Evolutionary conservation across 2,113 vertebrate species (phyloP).

Genomic region (Otocyon megalotis): DNA sequence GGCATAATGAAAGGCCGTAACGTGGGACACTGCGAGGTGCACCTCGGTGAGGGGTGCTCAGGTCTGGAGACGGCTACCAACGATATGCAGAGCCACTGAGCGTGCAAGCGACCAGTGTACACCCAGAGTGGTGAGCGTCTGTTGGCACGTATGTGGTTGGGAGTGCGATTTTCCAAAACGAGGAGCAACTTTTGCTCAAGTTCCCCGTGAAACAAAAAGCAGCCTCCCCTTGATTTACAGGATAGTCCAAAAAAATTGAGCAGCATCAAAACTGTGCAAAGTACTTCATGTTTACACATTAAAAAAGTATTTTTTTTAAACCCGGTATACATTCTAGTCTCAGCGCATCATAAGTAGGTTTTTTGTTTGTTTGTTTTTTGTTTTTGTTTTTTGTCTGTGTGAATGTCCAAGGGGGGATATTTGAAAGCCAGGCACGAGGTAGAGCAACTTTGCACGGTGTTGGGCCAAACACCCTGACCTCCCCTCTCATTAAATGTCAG

Average conservation of each 20-base stretch:
- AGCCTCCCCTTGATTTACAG: not conserved
- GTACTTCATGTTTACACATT: not conserved
- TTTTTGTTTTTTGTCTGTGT: not conserved
- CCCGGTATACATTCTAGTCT: not conserved
- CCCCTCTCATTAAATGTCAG: not conserved
- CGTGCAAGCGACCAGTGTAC: not conserved
- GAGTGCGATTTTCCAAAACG: not conserved
- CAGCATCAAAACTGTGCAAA: not conserved
- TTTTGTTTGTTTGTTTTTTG: not conserved
- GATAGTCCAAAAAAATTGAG: not conserved
- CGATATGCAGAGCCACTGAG: not conserved
- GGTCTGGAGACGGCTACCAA: not conserved
- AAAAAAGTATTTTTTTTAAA: not conserved
- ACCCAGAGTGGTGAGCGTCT: not conserved
- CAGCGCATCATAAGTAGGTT: not conserved
- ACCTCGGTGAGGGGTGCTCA: not conserved
- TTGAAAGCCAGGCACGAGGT: not conserved
- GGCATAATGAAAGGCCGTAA: not conserved
- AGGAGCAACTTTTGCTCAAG: conserved; percentile 1
- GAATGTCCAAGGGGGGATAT: not conserved
- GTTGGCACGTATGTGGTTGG: not conserved
- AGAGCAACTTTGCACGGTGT: not conserved
- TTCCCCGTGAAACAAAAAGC: not conserved
- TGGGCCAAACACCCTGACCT: not conserved
- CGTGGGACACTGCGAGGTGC: not conserved